Evolutionary conservation across 2,797 vertebrate genomes (phyloP).

Genomic region (Pangasius djambal): DNA sequence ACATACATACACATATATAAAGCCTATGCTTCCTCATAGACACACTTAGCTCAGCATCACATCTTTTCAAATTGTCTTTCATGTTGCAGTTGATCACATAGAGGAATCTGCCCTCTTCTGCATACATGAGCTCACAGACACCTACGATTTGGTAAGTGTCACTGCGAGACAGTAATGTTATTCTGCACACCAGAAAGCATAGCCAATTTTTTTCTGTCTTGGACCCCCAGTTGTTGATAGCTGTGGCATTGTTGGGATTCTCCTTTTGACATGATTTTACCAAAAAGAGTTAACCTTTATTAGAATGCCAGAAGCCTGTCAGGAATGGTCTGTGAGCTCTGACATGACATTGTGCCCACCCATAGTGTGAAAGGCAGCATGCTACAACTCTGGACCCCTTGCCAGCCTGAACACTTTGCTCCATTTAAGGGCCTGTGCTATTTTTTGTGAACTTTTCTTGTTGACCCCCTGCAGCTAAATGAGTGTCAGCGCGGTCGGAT

Average conservation of each 20-base stretch:
- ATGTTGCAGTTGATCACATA: too few relatives aligned
- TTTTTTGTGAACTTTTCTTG: conserved; percentile 37
- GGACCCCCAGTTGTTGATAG: neutral
- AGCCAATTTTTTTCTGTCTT: neutral
- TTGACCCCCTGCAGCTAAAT: conserved; percentile 42
- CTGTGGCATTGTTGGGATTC: neutral
- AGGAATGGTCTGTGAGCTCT: conserved; percentile 14
- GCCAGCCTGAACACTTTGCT: conserved; percentile 12
- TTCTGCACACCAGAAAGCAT: neutral
- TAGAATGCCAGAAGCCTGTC: conserved; percentile 52
- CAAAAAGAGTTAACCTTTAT: conserved; percentile 55
- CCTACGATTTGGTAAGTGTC: neutral
- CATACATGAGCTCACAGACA: too few relatives aligned
- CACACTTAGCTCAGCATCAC: too few relatives aligned
- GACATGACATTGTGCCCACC: conserved; percentile 20
- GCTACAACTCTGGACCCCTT: conserved; percentile 3
- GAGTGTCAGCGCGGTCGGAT: conserved; percentile 50
- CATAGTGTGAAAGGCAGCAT: neutral
- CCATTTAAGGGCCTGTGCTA: conserved; percentile 26
- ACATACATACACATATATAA: too few relatives aligned
- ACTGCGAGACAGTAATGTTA: neutral
- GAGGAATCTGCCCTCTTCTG: too few relatives aligned
- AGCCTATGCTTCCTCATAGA: too few relatives aligned
- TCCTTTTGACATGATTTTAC: neutral
- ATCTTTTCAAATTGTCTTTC: too few relatives aligned